Conservation (phyloP, 2,113 vertebrate species). For the Calonectris borealis region DNA sequence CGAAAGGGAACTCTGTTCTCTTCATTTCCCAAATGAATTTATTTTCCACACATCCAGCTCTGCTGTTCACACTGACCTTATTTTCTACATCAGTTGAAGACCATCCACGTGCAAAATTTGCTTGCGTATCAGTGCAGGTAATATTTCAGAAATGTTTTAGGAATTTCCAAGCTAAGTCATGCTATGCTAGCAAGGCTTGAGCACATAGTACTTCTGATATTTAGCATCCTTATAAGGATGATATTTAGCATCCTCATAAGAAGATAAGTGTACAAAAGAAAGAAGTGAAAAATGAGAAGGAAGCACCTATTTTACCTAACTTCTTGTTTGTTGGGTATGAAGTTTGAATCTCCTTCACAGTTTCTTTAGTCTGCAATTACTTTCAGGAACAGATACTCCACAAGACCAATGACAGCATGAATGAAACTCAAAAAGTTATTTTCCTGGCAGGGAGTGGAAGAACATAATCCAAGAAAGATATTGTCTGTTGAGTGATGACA, state of each 20-base stretch:
- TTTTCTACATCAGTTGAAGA: not conserved
- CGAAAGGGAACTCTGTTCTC: fast-evolving
- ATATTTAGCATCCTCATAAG: not conserved
- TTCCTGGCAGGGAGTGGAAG: not conserved
- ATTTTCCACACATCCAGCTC: not conserved
- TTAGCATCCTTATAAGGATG: not conserved
- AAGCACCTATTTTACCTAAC: not conserved
- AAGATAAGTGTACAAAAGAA: not conserved
- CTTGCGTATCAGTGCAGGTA: not conserved
- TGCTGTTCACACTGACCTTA: not conserved
- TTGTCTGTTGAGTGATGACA: not conserved
- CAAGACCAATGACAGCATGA: not conserved
- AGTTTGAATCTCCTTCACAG: not conserved
- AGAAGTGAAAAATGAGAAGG: not conserved
- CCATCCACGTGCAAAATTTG: not conserved
- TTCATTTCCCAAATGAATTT: not conserved
- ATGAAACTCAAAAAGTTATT: not conserved
- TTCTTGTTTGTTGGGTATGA: not conserved
- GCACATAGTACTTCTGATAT: not conserved
- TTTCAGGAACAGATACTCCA: not conserved
- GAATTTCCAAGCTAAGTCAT: not conserved
- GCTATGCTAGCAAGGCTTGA: not conserved
- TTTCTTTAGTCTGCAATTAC: not conserved
- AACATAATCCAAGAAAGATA: not conserved
- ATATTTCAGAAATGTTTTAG: not conserved